Percentiles rank a stretch among this genome's conserved stretches.
Evolutionary conservation across 2,113 vertebrate genomes (phyloP).

Genomic region (Cephalopholis sonnerati): DNA sequence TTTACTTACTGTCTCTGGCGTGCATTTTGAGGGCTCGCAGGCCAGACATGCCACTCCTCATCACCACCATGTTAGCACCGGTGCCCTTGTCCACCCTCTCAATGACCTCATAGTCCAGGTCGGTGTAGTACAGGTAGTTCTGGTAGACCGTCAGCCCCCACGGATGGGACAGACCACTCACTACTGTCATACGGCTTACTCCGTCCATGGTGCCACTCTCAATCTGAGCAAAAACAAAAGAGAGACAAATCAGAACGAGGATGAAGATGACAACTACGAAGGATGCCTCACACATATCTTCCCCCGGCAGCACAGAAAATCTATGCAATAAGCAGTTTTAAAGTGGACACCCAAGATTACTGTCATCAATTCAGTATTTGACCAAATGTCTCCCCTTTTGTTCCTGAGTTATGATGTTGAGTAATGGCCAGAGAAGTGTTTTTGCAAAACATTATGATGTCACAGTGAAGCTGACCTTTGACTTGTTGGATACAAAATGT

Average conservation of each 20-base stretch:
- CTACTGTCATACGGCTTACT: constrained; percentile 64
- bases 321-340: no score
- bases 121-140: constrained; percentile 83
- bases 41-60: constrained; percentile 80
- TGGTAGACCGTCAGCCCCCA: constrained; percentile 81
- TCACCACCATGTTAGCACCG: constrained; percentile 80
- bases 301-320: no score
- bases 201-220: constrained; percentile 84
- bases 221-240: constrained; percentile 68
- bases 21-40: constrained; percentile 80
- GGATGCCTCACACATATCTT: no score
- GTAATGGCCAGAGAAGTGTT: no score
- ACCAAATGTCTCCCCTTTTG: no score
- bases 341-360: no score
- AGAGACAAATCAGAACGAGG: background rate
- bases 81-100: constrained; percentile 82
- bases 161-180: constrained; percentile 79
- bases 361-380: no score
- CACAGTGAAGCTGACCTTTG: no score
- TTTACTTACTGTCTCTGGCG: constrained; percentile 80
- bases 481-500: no score
- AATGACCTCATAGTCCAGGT: constrained; percentile 83
- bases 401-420: no score
- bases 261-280: background rate
- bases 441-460: no score